A percentile compares a stretch with the other conserved stretches of the same genome.
Conservation (phyloP, 2,797 vertebrate species). For the Esox masquinongy region DNA sequence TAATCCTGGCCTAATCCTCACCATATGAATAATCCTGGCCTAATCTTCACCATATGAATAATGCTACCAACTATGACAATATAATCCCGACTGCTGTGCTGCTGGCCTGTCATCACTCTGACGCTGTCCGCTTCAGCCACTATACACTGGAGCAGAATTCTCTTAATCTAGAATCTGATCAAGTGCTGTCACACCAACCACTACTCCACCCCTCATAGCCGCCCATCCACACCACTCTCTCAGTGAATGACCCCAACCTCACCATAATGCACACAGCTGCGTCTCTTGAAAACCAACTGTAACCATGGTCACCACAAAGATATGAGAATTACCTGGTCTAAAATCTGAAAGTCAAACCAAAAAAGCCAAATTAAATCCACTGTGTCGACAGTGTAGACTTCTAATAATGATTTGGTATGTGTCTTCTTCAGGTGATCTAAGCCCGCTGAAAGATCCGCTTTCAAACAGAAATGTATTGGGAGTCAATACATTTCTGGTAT, state of each 20-base stretch:
- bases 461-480: too few relatives aligned
- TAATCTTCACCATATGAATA: slow-evolving; percentile 53
- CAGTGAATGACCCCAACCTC: background rate
- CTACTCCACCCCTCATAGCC: slow-evolving; percentile 5
- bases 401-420: background rate
- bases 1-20: slow-evolving; percentile 53
- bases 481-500: too few relatives aligned
- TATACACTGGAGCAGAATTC: slow-evolving; percentile 29
- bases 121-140: slow-evolving; percentile 3
- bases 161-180: slow-evolving; percentile 43
- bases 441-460: background rate
- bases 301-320: slow-evolving; percentile 25
- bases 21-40: slow-evolving; percentile 42
- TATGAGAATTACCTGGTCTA: slow-evolving; percentile 14
- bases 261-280: background rate
- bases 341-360: slow-evolving; percentile 8
- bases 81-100: slow-evolving; percentile 51
- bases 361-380: background rate
- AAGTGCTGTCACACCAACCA: slow-evolving; percentile 8
- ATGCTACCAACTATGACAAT: slow-evolving; percentile 45
- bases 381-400: background rate
- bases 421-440: background rate
- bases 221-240: background rate
- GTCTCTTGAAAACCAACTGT: slow-evolving; percentile 21
- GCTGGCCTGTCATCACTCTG: slow-evolving; percentile 11